Evolutionary conservation across 2,797 vertebrate species (phyloP), one percentile per base, ranked within the genome.

Genomic region (Urophycis tenuis): DNA sequence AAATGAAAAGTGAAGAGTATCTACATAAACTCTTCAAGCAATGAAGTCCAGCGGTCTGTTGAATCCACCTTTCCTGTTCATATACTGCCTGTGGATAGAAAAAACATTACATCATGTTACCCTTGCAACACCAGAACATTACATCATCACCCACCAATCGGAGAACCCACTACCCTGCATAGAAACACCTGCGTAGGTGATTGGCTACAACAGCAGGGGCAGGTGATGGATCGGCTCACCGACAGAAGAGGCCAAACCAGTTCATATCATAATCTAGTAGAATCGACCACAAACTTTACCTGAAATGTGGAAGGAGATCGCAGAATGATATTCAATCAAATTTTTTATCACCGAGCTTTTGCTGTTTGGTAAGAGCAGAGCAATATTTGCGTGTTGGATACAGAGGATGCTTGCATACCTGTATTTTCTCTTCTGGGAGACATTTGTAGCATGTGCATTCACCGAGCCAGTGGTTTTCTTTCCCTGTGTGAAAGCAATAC

Each of bases 41-140:
- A 99, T 97, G 90, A 99, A 99, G 91, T 99, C 97, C 93, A 99
- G 91, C 7, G 97, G 97, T 90, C 97, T 95, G 94, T 99, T 99
- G 92, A 99, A 99, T 81, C 97, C 97, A 84, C 97, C 97, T 92
- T 99, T 98, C 77, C 96, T 93, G 95, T 98, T 98, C 96, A 98
- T 98, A 91, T 98, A 98, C 78, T 99, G 97, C 92, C 97, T 99
- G 80, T 71, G 87, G 31, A 74, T 22, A 14, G 84, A 76, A 83
- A 90, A 89, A 89, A 90, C 88, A 93, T 93, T 91, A 91, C 92
- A 93, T 93, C 92, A 94, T 85, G 90, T 91, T 93, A 91, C 89
- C 90, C 88, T 89, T 88, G 88, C 92, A 93, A 92, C 92, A 93
- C 89, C 93, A 90, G 83, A 86, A 91, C 90, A 92, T 94, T 92